Conservation (phyloP, 1,140 invertebrate genomes). For the Trichoplusia ni region DNA sequence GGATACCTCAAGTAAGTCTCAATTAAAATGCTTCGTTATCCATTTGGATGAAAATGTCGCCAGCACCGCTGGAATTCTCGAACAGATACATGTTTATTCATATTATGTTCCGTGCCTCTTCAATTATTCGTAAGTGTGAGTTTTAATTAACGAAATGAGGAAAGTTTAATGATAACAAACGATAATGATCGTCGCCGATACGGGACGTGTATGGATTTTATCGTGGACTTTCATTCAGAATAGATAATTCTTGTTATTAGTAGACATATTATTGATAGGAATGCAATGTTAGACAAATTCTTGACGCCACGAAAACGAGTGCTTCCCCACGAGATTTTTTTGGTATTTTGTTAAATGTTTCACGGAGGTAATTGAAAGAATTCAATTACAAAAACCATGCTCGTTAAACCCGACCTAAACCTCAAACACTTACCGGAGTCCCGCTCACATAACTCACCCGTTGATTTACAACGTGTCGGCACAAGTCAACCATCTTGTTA, state of each 20-base stretch:
- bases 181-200: constrained; percentile 7
- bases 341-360: too few relatives aligned
- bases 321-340: too few relatives aligned
- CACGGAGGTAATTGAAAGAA: too few relatives aligned
- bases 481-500: constrained; percentile 28
- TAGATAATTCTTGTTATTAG: background rate
- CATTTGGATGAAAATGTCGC: background rate
- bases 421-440: background rate
- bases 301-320: too few relatives aligned
- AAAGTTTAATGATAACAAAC: constrained; percentile 22
- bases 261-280: too few relatives aligned
- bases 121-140: constrained; percentile 14
- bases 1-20: background rate
- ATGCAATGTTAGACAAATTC: too few relatives aligned
- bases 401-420: constrained; percentile 1
- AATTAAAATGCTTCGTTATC: background rate
- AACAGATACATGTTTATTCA: constrained; percentile 9
- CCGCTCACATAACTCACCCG: constrained; percentile 12
- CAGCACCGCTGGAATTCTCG: background rate
- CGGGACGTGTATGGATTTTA: background rate
- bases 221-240: too few relatives aligned
- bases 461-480: constrained; percentile 33
- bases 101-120: background rate
- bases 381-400: background rate
- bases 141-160: constrained; percentile 23